These are phyloP conservation scores for Ichneumoninae sp. DNA, from an alignment of 2,888 invertebrate genomes.

Conservation along the genomic window DNA sequence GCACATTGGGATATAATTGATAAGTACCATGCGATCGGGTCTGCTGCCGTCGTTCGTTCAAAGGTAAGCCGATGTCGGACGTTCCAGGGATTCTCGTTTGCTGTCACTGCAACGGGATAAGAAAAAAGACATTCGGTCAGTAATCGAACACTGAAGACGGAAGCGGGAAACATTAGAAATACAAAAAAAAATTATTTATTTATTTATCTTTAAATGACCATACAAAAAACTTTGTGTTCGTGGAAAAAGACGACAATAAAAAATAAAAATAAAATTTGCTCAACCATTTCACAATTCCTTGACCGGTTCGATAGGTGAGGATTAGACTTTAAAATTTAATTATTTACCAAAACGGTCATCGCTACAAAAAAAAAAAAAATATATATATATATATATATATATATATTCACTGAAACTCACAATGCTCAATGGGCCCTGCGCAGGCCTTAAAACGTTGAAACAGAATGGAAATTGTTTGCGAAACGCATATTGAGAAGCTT, in stretches of 20 bases:
- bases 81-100: conserved; percentile 15
- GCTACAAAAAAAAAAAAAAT: no score
- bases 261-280: background rate
- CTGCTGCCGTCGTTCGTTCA: conserved; percentile 21
- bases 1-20: conserved; percentile 2
- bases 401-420: background rate
- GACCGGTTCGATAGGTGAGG: background rate
- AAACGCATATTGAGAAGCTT: conserved; percentile 71
- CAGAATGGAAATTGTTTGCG: conserved; percentile 54
- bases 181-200: background rate
- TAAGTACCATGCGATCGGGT: conserved; percentile 44
- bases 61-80: conserved; percentile 18
- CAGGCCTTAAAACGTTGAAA: background rate
- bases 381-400: no score
- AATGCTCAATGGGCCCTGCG: background rate
- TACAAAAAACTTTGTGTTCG: background rate
- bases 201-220: background rate
- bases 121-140: conserved; percentile 32
- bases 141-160: background rate
- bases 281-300: background rate
- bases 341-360: background rate
- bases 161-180: background rate
- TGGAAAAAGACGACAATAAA: background rate
- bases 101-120: conserved; percentile 46
- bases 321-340: background rate